A percentile compares a stretch with the other conserved stretches of the same genome.
phyloP scores from a whole-genome alignment of 2,797 vertebrate genomes.

The Mus spretus region DNA sequence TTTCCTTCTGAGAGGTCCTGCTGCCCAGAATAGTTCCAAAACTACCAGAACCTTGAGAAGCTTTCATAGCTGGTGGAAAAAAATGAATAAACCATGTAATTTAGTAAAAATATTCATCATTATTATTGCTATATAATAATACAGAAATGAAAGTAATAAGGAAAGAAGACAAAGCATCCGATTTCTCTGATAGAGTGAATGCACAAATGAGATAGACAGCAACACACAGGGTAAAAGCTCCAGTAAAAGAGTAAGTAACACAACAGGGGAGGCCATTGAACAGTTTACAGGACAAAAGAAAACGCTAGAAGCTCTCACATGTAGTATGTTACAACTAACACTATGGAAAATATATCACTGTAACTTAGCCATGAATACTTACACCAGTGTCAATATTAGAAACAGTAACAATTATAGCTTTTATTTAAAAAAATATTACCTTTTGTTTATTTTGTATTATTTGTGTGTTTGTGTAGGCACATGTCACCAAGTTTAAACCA shows the following conservation, averaged over 20 bases:
- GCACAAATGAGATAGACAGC: not conserved
- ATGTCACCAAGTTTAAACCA: not conserved
- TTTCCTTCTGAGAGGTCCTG: conserved; percentile 94
- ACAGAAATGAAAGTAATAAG: conserved; percentile 26
- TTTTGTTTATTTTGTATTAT: not conserved
- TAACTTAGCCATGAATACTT: conserved; percentile 15
- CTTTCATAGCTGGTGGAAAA: conserved; percentile 91
- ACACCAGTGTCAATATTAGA: conserved; percentile 43
- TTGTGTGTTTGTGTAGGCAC: not conserved
- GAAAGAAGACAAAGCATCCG: conserved; percentile 36
- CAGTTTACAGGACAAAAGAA: conserved; percentile 50
- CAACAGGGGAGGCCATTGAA: conserved; percentile 9
- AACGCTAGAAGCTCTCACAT: conserved; percentile 37
- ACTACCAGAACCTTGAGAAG: conserved; percentile 96
- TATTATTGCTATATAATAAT: conserved; percentile 32
- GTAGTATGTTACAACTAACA: conserved; percentile 55
- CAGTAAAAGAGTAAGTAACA: conserved; percentile 54
- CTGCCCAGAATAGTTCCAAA: conserved; percentile 94
- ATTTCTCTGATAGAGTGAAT: conserved; percentile 56
- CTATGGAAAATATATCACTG: not conserved
- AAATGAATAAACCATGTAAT: conserved; percentile 53
- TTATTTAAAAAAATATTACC: not conserved
- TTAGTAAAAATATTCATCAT: conserved; percentile 50
- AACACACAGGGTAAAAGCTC: conserved; percentile 34
- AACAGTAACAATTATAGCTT: not conserved